Evolutionary conservation across 2,113 vertebrate genomes (phyloP).

Genomic region (Oncorhynchus keta): DNA sequence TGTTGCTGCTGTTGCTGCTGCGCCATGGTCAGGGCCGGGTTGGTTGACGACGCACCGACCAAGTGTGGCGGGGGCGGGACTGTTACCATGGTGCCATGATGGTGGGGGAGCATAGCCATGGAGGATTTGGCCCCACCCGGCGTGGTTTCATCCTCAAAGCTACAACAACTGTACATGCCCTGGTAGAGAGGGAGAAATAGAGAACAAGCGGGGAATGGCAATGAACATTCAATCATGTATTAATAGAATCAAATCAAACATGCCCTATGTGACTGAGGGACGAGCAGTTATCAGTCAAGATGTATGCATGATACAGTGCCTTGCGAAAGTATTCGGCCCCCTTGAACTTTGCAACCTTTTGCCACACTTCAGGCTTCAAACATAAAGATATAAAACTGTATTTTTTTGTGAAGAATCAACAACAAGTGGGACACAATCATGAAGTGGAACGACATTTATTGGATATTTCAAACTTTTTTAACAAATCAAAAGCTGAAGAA

Average conservation of each 20-base stretch:
- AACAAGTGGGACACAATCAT: too few species aligned
- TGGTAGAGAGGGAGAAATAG: slow-evolving; percentile 42
- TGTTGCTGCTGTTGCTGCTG: slow-evolving; percentile 63
- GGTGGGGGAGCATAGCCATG: slow-evolving; percentile 58
- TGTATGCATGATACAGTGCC: slow-evolving; percentile 4
- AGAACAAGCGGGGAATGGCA: background rate
- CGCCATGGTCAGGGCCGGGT: slow-evolving; percentile 69
- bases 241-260: slow-evolving; percentile 27
- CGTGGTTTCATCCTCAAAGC: slow-evolving; percentile 82
- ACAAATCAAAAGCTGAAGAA: too few species aligned
- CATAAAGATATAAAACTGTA: too few species aligned
- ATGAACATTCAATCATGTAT: background rate
- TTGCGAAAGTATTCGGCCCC: too few species aligned
- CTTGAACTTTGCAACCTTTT: too few species aligned
- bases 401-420: too few species aligned
- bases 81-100: slow-evolving; percentile 69
- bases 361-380: too few species aligned
- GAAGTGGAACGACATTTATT: too few species aligned
- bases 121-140: slow-evolving; percentile 69
- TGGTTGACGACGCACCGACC: slow-evolving; percentile 67
- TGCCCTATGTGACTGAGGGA: slow-evolving; percentile 12
- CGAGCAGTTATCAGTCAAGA: slow-evolving; percentile 31
- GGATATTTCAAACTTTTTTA: too few species aligned
- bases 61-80: slow-evolving; percentile 70
- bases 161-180: slow-evolving; percentile 95